Percentiles rank a stretch among this genome's conserved stretches.
Conservation (phyloP, 37 sponge, comb jelly and placozoan genomes). For the Beroe ovata region DNA sequence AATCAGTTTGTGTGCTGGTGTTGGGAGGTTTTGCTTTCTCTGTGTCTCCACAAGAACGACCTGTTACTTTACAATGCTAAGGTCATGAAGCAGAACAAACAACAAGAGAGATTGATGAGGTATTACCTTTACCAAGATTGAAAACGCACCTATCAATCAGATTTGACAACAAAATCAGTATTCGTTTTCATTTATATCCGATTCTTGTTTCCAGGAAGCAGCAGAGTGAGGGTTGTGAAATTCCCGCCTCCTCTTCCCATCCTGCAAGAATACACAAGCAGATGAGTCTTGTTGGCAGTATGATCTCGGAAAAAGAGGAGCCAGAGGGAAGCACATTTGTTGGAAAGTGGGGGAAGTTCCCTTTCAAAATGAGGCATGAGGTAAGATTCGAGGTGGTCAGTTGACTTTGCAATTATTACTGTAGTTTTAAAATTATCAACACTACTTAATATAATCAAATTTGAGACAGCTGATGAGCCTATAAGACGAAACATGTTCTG, state of each 20-base stretch:
- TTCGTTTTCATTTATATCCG: too few relatives aligned
- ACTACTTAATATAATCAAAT: too few relatives aligned
- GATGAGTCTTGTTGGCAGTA: background rate
- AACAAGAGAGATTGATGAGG: background rate
- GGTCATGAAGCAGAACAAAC: constrained; percentile 10
- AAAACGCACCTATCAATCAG: too few relatives aligned
- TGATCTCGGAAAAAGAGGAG: background rate
- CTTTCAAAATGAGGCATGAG: constrained; percentile 59
- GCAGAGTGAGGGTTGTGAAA: constrained; percentile 4
- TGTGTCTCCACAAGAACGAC: constrained; percentile 53
- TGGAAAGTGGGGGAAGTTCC: constrained; percentile 65
- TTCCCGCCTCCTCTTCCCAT: background rate
- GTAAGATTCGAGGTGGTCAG: too few relatives aligned
- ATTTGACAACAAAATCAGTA: too few relatives aligned
- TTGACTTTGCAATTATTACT: too few relatives aligned
- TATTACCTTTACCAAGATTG: too few relatives aligned
- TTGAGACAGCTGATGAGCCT: too few relatives aligned
- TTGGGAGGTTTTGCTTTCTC: constrained; percentile 21
- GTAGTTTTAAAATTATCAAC: too few relatives aligned
- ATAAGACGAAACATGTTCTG: too few relatives aligned
- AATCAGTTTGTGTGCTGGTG: constrained; percentile 57
- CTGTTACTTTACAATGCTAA: background rate
- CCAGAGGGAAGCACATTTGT: background rate
- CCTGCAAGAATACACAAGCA: background rate
- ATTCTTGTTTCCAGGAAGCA: too few relatives aligned